Base-by-base conservation (phyloP, 1,140 invertebrate species). In the Drosophila rufa region DNA sequence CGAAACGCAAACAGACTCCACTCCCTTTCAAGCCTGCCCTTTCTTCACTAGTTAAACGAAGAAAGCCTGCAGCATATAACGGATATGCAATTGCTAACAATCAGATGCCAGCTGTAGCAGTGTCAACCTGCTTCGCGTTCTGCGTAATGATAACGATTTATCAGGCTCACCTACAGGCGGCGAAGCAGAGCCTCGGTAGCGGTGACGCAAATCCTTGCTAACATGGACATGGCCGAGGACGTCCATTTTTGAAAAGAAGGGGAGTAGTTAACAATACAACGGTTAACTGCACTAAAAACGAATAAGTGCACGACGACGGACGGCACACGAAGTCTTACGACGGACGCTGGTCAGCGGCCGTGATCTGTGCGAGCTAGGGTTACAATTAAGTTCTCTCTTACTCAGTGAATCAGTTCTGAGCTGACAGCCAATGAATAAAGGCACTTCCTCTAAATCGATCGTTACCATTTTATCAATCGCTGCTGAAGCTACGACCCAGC, bases 161-260 rank as follows among this genome's bases (percentile, higher is more conserved):
- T 30, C 30, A 30, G 30, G 30, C 46, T 22, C 12, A 25, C 17
- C 8, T 17, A 33, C 50, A 30, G 50, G 50, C 30, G 27, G 27
- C 50, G 50, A 51, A 55, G 19, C 45, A 46, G 45, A 19, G n/a
- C 17, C 45, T 46, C 17, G 45, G 14, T 46, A 46, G 45, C 22
- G 46, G 30, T 30, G 30, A 30, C 30, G 30, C 30, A 30, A 48
- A 48, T 48, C 46, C 36, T 48, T 27, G 22, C 22, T 27, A 48
- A 48, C 25, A 25, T 48, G 45, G 19, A 47, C 11, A 47, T 48
- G 14, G 47, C 47, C 47, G 47, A 48, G 47, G 22, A 48, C 25
- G 47, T 48, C 25, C 47, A 48, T 27, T 48, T 48, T 48, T 55
- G 7, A 55, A 40, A 55, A 38, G 33, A 55, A 55, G 51, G 30